phyloP scores from a whole-genome alignment of 2,888 invertebrate species.

The Synanthedon formicaeformis region DNA sequence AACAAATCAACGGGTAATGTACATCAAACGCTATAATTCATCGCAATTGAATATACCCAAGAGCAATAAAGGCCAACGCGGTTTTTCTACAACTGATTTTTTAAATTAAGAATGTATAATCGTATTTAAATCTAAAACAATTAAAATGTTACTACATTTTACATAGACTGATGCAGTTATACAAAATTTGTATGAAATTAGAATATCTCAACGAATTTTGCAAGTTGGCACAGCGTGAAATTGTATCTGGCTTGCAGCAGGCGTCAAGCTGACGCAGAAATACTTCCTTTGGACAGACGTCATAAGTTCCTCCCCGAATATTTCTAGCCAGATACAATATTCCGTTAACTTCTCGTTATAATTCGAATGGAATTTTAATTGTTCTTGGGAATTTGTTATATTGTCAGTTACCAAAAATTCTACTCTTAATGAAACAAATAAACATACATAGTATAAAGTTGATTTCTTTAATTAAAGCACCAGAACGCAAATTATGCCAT shows the following conservation, averaged over 20 bases:
- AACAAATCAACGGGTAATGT: background rate
- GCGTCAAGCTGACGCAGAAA: slow-evolving; percentile 54
- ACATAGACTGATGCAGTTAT: background rate
- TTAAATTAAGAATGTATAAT: no score
- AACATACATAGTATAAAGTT: no score
- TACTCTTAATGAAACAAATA: background rate
- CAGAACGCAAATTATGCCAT: no score
- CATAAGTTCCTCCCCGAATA: slow-evolving; percentile 42
- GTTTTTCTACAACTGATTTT: no score
- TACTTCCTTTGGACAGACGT: slow-evolving; percentile 52
- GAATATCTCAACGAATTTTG: slow-evolving; percentile 56
- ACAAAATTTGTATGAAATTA: slow-evolving; percentile 51
- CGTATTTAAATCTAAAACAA: no score
- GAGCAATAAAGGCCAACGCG: no score
- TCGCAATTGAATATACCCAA: no score
- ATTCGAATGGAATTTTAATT: background rate
- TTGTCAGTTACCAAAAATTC: background rate
- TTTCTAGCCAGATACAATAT: slow-evolving; percentile 10
- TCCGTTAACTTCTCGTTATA: background rate
- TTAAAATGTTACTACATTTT: background rate
- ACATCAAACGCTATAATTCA: no score
- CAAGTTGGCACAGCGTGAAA: slow-evolving; percentile 66
- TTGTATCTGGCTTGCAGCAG: slow-evolving; percentile 56
- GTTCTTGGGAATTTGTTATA: background rate
- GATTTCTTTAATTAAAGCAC: no score